These are phyloP conservation scores for Sphenodon punctatus DNA, from an alignment of 2,797 vertebrate species.

Conservation along the genomic window DNA sequence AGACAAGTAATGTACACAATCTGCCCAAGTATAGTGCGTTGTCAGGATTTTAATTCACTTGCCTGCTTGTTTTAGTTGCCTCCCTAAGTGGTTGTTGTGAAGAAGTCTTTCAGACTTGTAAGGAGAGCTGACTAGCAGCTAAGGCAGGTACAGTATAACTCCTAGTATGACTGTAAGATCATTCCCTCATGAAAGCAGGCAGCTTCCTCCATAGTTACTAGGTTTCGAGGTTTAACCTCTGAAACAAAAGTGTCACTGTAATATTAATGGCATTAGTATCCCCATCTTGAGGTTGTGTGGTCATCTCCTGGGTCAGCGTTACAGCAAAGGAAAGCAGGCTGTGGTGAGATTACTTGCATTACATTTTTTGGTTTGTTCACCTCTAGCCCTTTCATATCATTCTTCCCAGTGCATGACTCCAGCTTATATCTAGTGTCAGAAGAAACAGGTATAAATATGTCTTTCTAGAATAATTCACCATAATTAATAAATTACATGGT, in stretches of 20 bases:
- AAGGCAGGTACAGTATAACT: background rate
- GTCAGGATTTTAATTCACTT: background rate
- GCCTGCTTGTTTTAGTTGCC: background rate
- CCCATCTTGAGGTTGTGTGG: background rate
- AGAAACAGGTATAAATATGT: background rate
- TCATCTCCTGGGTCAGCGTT: constrained; percentile 13
- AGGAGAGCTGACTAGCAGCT: background rate
- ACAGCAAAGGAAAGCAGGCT: background rate
- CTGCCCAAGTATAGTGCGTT: background rate
- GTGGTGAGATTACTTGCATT: background rate
- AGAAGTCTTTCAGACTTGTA: background rate
- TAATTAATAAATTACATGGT: background rate
- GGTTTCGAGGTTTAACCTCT: background rate
- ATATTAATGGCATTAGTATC: background rate
- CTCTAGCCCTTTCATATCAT: background rate
- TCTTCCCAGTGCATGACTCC: background rate
- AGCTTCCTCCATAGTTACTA: background rate
- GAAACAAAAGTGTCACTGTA: background rate
- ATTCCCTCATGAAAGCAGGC: background rate
- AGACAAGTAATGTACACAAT: background rate
- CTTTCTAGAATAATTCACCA: background rate
- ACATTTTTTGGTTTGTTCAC: background rate
- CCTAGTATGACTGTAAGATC: background rate
- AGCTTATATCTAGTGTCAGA: background rate
- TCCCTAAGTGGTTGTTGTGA: background rate